These are phyloP conservation scores for Furcifer pardalis DNA, from an alignment of 2,797 vertebrate species.

Conservation along the genomic window DNA sequence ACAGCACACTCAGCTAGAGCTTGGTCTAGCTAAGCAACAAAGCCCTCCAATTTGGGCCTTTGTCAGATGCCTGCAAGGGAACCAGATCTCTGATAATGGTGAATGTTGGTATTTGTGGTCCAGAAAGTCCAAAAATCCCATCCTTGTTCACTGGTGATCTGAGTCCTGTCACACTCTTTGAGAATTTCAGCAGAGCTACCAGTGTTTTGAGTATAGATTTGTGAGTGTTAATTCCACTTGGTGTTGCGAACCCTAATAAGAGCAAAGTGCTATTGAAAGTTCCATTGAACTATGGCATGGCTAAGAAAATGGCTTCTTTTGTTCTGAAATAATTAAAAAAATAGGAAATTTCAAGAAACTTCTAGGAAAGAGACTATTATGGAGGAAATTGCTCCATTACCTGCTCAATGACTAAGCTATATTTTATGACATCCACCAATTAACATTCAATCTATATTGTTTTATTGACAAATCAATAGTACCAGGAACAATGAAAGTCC, in stretches of 20 bases:
- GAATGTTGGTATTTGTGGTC: no score
- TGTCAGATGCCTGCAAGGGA: no score
- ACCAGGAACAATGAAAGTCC: not conserved
- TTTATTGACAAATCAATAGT: not conserved
- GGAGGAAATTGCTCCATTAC: not conserved
- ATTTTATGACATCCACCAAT: not conserved
- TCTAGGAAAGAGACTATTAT: not conserved
- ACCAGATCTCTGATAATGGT: no score
- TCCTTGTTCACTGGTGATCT: no score
- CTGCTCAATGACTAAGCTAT: not conserved
- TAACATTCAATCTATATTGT: constrained; percentile 1
- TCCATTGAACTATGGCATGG: not conserved
- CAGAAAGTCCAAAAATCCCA: no score
- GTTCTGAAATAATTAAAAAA: constrained; percentile 12
- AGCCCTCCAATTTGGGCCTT: no score
- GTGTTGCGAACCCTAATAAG: not conserved
- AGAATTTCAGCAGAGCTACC: not conserved
- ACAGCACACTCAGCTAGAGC: no score
- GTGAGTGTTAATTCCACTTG: not conserved
- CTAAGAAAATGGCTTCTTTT: constrained; percentile 4
- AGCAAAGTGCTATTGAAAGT: not conserved
- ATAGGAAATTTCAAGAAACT: not conserved
- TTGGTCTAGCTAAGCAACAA: no score
- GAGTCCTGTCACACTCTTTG: no score
- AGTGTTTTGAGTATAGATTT: not conserved